Conservation (phyloP, 2,113 vertebrate genomes). For the Alectura lathami region DNA sequence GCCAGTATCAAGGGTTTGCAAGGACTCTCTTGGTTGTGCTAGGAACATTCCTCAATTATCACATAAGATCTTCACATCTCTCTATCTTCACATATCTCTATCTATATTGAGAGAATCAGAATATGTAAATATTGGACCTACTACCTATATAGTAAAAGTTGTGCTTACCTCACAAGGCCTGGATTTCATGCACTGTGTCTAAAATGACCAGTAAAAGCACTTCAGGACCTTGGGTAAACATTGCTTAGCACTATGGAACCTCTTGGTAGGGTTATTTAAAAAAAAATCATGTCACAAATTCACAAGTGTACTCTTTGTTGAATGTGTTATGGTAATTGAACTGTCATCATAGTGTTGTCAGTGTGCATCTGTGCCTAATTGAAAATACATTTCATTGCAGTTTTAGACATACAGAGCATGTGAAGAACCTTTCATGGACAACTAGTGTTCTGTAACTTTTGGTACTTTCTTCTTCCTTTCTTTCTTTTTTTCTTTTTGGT, state of each 20-base stretch:
- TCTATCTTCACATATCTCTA: background rate
- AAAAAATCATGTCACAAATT: background rate
- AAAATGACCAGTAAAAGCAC: background rate
- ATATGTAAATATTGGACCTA: background rate
- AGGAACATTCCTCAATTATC: background rate
- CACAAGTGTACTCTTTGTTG: background rate
- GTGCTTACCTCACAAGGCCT: background rate
- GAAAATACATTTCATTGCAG: background rate
- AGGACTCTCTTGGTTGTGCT: background rate
- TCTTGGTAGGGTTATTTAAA: background rate
- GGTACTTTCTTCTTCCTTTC: background rate
- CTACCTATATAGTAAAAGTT: background rate
- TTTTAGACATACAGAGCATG: background rate
- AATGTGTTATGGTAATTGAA: slow-evolving; percentile 18
- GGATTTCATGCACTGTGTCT: background rate
- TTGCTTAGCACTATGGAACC: background rate
- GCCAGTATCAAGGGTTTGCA: background rate
- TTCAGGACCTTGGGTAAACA: background rate
- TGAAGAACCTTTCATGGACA: background rate
- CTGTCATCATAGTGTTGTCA: slow-evolving; percentile 10
- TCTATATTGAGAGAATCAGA: background rate
- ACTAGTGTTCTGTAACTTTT: background rate
- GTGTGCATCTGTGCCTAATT: slow-evolving; percentile 27
- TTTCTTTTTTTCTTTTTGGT: background rate
- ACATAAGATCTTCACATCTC: background rate